Base-by-base conservation (phyloP, 2,113 vertebrate species). In the Calonectris borealis region DNA sequence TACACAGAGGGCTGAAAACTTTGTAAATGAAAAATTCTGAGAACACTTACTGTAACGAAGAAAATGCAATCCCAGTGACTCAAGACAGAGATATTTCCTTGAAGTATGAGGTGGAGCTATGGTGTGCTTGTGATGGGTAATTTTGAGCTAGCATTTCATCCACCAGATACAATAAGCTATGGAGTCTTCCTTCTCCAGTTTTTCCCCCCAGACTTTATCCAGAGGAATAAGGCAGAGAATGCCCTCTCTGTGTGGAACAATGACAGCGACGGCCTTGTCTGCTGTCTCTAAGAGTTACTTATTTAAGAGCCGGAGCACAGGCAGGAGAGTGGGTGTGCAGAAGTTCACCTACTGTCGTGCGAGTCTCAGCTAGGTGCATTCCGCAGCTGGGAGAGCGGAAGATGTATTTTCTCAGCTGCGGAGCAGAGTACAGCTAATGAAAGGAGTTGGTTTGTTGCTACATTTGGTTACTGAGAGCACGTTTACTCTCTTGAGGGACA, bases 381-480 rank as follows among this genome's bases (percentile, higher is more conserved):
- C 31, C 32, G n/a, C 78, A 90, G 76, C 84, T 78, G 90, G 84
- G 60, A 57, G 70, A 73, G 71, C 3, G 3, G 51, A 17, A 46
- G 44, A 32, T 38, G 36, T 69, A 31, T 95, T 93, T 94, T 75
- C 84, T 94, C 86, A 90, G 84, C 51, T 77, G 81, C 5, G 11
- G 34, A 81, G 57, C 42, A 62, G 76, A 44, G 34, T 10, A 7
- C 12, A 27, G 42, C 55, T 75, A 25, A 84, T 66, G 91, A 84
- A 88, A 95, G 71, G 72, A 82, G 60, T 4, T 77, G 58, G 46
- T 93, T 95, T 97, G 81, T 88, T 94, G 86, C 72, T 83, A 22
- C 57, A 71, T 18, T 86, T 90, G 89, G 83, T 83, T 92, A 51
- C 46, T 66, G 70, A 76, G 51, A 85, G 57, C 60, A 62, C 7